Evolutionary conservation across 2,888 invertebrate genomes (phyloP).

Genomic region (Tridacna gigas): DNA sequence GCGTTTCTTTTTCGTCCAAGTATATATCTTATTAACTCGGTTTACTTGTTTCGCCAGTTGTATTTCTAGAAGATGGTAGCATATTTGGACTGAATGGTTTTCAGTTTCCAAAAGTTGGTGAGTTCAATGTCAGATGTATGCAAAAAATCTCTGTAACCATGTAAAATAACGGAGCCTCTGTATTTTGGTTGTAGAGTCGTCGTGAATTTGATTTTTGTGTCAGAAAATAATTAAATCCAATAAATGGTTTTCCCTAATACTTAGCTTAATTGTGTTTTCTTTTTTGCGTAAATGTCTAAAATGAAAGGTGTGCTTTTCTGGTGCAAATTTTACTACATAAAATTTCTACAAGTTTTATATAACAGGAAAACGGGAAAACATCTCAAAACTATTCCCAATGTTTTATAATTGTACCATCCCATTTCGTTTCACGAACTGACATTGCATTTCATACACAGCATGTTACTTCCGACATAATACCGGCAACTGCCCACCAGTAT

Average conservation of each 20-base stretch:
- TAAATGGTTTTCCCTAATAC: neutral
- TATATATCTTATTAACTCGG: neutral
- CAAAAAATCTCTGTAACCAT: neutral
- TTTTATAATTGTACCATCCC: no score
- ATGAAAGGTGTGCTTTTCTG: constrained; percentile 18
- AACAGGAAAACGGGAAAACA: no score
- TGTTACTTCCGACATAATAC: no score
- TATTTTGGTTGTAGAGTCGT: no score
- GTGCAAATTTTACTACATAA: neutral
- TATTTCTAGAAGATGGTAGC: constrained; percentile 32
- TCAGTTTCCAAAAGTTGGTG: constrained; percentile 32
- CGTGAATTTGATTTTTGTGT: no score
- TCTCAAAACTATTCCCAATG: no score
- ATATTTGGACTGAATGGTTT: constrained; percentile 33
- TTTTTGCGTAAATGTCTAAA: neutral
- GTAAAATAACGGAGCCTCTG: no score
- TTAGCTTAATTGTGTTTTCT: neutral
- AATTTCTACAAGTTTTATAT: no score
- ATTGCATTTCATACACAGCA: no score
- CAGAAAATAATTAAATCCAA: neutral
- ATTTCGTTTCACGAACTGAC: no score
- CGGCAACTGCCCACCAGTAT: no score
- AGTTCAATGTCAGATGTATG: constrained; percentile 16
- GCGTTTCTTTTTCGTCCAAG: no score
- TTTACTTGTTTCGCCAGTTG: constrained; percentile 30